A percentile compares a stretch with the other conserved stretches of the same genome.
Conservation (phyloP, 2,888 invertebrate genomes). For the Papilio gigon region DNA sequence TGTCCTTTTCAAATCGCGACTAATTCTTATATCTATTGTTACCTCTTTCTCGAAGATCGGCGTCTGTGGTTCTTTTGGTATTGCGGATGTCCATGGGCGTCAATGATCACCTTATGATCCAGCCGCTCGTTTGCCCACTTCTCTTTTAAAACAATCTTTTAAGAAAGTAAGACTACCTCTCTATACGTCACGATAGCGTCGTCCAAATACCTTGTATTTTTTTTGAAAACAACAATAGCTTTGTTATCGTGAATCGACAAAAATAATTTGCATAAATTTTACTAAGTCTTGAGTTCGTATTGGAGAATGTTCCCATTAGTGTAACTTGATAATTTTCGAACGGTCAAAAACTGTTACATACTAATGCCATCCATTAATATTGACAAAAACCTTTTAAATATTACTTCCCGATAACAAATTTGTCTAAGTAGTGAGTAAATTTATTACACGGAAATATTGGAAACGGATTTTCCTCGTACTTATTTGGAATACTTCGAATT, state of each 20-base stretch:
- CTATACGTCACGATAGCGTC: too few relatives aligned
- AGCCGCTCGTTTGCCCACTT: too few relatives aligned
- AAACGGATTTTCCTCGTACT: constrained; percentile 32
- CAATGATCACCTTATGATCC: too few relatives aligned
- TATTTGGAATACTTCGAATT: constrained; percentile 1
- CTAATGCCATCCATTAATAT: constrained; percentile 2
- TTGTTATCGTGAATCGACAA: background rate
- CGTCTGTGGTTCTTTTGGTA: too few relatives aligned
- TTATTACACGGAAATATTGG: background rate
- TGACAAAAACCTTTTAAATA: constrained; percentile 25
- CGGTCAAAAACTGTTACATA: background rate
- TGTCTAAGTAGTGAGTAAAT: constrained; percentile 18
- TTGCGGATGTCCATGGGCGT: too few relatives aligned
- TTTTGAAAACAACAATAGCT: too few relatives aligned
- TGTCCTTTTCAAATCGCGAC: too few relatives aligned
- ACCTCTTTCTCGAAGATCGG: too few relatives aligned
- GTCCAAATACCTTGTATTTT: too few relatives aligned
- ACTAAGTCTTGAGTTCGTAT: background rate
- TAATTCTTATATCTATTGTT: too few relatives aligned
- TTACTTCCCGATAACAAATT: constrained; percentile 16
- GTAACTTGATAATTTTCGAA: constrained; percentile 9
- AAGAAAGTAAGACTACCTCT: too few relatives aligned
- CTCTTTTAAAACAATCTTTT: too few relatives aligned
- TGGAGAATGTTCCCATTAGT: background rate
- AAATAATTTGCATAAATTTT: background rate